Base-by-base conservation (phyloP, 35 echinoderm and acorn worm species). In the Holothuria glaberrima region DNA sequence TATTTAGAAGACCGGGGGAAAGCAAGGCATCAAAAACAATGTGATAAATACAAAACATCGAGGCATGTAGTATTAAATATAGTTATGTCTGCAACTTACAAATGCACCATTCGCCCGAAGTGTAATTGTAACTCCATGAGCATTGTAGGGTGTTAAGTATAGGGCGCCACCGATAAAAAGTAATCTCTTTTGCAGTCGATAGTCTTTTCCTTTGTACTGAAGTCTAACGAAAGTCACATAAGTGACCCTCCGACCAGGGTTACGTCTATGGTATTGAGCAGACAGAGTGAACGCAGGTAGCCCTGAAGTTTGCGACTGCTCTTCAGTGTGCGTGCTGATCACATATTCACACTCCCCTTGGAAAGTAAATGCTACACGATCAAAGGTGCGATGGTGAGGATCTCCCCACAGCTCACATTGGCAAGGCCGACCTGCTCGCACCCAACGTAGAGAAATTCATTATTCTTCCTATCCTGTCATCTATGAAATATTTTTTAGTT, bases 341-440 rank as follows among this genome's bases (percentile, higher is more conserved):
- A 72, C 6, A 31, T 72, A 72, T 72, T 72, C 68, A 72, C 68
- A 72, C 16, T 72, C 68, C 14, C 68, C 68, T 72, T 72, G 68
- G 68, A 72, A 72, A 12, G 68, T 72, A 33, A 72, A 72, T 12
- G 28, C 28, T 31, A 6, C 34, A 31, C 68, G 21, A 30, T 75
- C 30, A 41, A 75, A 75, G 9, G 71, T 75, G 13, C 16, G 32
- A 18, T 75, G 45, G 34, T 75, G 71, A 41, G 71, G 45, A 30
- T 75, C 45, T 41, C 71, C 71, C 71, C 71, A 75, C 22, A 75
- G 12, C 71, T 75, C 32, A 75, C 71, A 75, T 14, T 75, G 32
- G 32, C 71, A 75, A 13, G 34, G 45, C 6, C n/a, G 31, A 1
- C 34, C 71, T 75, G 71, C 31, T 75, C 17, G 62, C 6, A 65